Base-by-base conservation (phyloP, 2,113 vertebrate species). In the Pelecanus crispus region DNA sequence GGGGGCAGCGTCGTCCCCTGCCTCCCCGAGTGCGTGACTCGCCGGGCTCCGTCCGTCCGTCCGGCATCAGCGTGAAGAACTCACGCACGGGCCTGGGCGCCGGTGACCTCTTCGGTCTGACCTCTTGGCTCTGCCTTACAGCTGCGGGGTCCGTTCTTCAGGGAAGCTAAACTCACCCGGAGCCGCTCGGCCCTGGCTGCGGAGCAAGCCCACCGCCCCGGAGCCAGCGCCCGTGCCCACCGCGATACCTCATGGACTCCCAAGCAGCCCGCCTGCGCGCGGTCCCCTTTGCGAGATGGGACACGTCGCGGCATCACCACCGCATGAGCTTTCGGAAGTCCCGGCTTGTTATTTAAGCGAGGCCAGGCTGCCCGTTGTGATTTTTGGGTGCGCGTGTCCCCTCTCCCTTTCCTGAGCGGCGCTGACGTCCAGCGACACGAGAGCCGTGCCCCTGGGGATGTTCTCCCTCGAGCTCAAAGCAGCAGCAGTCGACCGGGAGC, bases 211-310 rank as follows among this genome's bases (percentile, higher is more conserved):
- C 68, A 28, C 12, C 5, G 2, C 52, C 1, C 3, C 2, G 11
- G 62, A 72, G 61, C 45, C 34, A 1, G 55, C 6, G 1, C 53
- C 78, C 11, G 0, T 4, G 0, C 31, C 53, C 1, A 0, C 0
- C 1, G 61, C 16, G 83, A 2, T 24, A 4, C 81, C 36, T 9
- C 38, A 0, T 0, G 28, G 32, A 0, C 16, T 11, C 6, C 6
- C 9, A 6, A 38, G 32, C 71, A 49, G 52, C 70, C 52, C 11
- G 0, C 4, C 31, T 32, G 24, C 6, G 1, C 5, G 71, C 8
- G 45, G 71, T 36, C 26, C 26, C 50, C 58, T 68, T 11, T 2
- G 4, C 81, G 1, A 65, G 58, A 8, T 40, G 88, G 49, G 13
- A 10, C 80, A 6, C 3, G 2, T 3, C 0, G 44, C 15, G 0